Evolutionary conservation across 2,113 vertebrate species (phyloP).

Genomic region (Rafetus swinhoei): DNA sequence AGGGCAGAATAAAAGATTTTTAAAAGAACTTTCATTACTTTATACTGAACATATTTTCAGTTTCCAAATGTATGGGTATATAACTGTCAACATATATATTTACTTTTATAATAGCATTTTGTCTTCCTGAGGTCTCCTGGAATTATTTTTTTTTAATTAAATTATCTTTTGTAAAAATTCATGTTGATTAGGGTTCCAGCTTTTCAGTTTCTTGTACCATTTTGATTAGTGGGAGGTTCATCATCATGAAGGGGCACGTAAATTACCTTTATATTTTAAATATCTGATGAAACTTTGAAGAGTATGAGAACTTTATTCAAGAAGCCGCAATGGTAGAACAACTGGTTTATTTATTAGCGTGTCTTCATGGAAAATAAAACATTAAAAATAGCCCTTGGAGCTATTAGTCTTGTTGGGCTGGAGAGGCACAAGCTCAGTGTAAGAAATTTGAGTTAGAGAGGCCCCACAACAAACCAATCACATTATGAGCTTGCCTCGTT

Average conservation of each 20-base stretch:
- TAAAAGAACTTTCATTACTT: constrained; percentile 65
- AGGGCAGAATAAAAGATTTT: constrained; percentile 69
- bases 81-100: constrained; percentile 75
- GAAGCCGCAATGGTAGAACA: neutral
- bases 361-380: neutral
- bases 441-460: neutral
- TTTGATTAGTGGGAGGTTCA: neutral
- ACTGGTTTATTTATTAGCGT: neutral
- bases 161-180: constrained; percentile 70
- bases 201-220: constrained; percentile 47
- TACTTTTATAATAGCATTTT: constrained; percentile 73
- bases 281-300: constrained; percentile 48
- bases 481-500: neutral
- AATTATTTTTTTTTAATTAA: constrained; percentile 76
- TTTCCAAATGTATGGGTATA: constrained; percentile 76
- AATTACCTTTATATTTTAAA: constrained; percentile 61
- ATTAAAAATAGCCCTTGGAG: neutral
- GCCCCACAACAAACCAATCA: neutral
- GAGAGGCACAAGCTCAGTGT: neutral
- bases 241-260: constrained; percentile 35
- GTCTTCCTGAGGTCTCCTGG: constrained; percentile 76
- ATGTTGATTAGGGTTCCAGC: constrained; percentile 66
- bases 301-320: constrained; percentile 31
- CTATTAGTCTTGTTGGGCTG: neutral
- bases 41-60: constrained; percentile 74